Percentiles rank a stretch among this genome's conserved stretches.
Evolutionary conservation across 2,888 invertebrate genomes (phyloP).

Genomic region (Mesodorylaimus sp.): DNA sequence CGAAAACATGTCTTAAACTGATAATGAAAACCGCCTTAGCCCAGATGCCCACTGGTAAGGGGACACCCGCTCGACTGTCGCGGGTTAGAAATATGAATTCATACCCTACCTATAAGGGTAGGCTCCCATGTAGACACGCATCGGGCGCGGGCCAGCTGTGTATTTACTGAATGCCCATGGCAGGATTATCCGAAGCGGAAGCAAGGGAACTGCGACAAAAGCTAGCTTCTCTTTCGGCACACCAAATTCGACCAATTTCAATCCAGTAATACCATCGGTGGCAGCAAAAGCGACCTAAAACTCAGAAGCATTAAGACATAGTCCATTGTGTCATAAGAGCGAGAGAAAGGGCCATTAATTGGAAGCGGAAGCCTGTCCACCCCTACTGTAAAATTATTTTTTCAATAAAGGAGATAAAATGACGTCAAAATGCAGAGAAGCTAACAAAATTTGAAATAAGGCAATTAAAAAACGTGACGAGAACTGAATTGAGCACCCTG

Average conservation of each 20-base stretch:
- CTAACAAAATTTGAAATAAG: too few relatives aligned
- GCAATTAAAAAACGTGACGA: too few relatives aligned
- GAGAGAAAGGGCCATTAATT: too few relatives aligned
- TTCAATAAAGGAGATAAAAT: neutral
- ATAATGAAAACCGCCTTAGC: too few relatives aligned
- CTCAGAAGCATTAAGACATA: neutral
- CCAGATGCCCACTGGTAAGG: too few relatives aligned
- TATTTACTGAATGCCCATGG: conserved; percentile 65
- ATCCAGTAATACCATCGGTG: conserved; percentile 75
- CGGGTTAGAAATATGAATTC: too few relatives aligned
- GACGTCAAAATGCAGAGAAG: too few relatives aligned
- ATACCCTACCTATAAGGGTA: conserved; percentile 53
- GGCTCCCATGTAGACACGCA: conserved; percentile 68
- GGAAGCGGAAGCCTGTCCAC: too few relatives aligned
- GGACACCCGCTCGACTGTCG: too few relatives aligned
- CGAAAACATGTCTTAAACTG: too few relatives aligned
- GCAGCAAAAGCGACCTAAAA: conserved; percentile 77
- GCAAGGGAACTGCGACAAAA: conserved; percentile 71
- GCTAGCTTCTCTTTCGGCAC: conserved; percentile 87
- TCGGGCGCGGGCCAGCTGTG: conserved; percentile 67
- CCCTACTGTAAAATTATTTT: neutral
- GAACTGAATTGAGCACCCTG: too few relatives aligned
- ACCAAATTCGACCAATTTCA: conserved; percentile 86
- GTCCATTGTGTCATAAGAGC: too few relatives aligned
- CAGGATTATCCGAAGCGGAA: conserved; percentile 76